Evolutionary conservation across 2,113 vertebrate species (phyloP), one percentile per base, ranked within the genome.

Genomic region (Cathartes aura): DNA sequence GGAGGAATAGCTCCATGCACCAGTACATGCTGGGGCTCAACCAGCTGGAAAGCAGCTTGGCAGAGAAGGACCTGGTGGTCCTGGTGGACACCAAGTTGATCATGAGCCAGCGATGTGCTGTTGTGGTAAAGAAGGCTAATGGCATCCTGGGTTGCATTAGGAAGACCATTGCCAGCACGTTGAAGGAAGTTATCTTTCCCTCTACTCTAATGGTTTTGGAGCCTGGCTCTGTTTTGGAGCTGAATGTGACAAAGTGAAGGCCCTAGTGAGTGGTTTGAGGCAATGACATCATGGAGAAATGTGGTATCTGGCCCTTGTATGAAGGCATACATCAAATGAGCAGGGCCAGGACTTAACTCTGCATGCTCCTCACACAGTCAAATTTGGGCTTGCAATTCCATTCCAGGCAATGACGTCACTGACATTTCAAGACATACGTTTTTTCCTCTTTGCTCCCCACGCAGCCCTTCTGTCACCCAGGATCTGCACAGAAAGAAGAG

Each of bases 101-200:
- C 30, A 21, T 30, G 19, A 56, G 30, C 20, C 30, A 66, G 20
- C 27, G 38, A 53, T 1, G 1, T 53, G 27, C 11, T 0, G 0
- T 30, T 56, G 11, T 67, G 60, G 14, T 52, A 32, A 43, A 82
- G 26, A 27, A 15, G 5, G 17, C 22, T 36, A 42, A 59, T 19
- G 24, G 12, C n/a, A 26, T n/a, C 12, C 29, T 23, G 18, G 12
- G 12, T 50, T 72, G 27, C 52, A 66, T 59, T 45, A 80, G 58
- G 19, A 59, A 66, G 7, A 59, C 2, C 1, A 1, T 34, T 85
- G 43, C 26, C 67, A 80, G 38, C 6, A 27, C 2, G 4, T 27
- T 42, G 27, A 71, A 27, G 43, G 36, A 72, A 43, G 27, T 38
- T 50, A 11, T 52, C 15, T 56, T 52, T 64, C 15, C 50, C 8